Evolutionary conservation across 2,113 vertebrate genomes (phyloP).

Genomic region (Brachyhypopomus occidentalis): DNA sequence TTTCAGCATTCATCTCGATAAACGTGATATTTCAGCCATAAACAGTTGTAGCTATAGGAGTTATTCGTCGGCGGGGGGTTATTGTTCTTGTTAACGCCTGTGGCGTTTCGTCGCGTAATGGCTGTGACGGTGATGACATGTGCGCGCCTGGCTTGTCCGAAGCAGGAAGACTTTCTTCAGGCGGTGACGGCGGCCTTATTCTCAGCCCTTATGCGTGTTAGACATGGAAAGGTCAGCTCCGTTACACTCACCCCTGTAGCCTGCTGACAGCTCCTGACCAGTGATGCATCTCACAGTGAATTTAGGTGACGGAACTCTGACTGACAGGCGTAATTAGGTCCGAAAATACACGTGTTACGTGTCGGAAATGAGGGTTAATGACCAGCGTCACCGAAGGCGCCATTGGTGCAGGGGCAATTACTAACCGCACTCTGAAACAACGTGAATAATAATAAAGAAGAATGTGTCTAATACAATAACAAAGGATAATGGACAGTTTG

Average conservation of each 20-base stretch:
- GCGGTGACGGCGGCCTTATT: not conserved
- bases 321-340: constrained; percentile 43
- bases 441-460: no score
- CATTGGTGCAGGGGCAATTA: no score
- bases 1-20: constrained; percentile 12
- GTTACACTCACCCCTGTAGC: not conserved
- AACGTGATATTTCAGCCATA: constrained; percentile 15
- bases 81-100: not conserved
- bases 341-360: constrained; percentile 39
- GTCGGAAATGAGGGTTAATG: constrained; percentile 45
- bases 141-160: not conserved
- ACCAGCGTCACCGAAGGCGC: not conserved
- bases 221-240: constrained; percentile 11
- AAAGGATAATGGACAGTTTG: no score
- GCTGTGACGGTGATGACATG: not conserved
- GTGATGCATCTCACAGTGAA: not conserved
- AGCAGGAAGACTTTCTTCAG: not conserved
- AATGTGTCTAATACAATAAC: no score
- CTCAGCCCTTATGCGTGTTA: not conserved
- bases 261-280: not conserved
- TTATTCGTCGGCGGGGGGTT: not conserved
- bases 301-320: constrained; percentile 24
- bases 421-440: no score
- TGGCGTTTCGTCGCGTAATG: not conserved
- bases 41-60: not conserved